Percentiles rank a stretch among this genome's conserved stretches.
Conservation (phyloP, 2,797 vertebrate species). For the Argentina silus region DNA sequence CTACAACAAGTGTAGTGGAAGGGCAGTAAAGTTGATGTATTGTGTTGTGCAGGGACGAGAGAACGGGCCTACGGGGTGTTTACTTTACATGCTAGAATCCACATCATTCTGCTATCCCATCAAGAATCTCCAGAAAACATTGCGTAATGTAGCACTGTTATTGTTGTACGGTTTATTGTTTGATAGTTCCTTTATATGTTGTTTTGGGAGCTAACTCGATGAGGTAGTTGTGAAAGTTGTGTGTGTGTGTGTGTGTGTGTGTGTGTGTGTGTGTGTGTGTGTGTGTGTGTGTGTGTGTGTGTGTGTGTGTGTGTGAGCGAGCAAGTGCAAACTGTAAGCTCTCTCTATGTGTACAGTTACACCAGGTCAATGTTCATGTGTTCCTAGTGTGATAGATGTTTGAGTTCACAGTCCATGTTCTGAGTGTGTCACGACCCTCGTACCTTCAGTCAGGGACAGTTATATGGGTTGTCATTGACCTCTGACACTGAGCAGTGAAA, state of each 20-base stretch:
- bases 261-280: no score
- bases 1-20: constrained; percentile 25
- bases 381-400: constrained; percentile 5
- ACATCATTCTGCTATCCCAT: constrained; percentile 25
- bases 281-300: no score
- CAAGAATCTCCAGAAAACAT: constrained; percentile 43
- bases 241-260: no score
- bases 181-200: no score
- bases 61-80: constrained; percentile 48
- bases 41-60: constrained; percentile 36
- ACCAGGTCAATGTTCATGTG: constrained; percentile 8
- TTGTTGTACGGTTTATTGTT: constrained; percentile 39
- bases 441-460: neutral
- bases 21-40: constrained; percentile 51
- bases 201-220: no score
- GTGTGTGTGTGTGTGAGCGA: no score
- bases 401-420: constrained; percentile 25
- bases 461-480: no score
- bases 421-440: neutral
- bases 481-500: neutral
- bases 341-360: no score
- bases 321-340: no score
- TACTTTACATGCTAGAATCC: constrained; percentile 49
- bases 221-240: no score
- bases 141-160: constrained; percentile 35